Base-by-base conservation (phyloP, 2,113 vertebrate genomes). In the Coracopsis vasa region DNA sequence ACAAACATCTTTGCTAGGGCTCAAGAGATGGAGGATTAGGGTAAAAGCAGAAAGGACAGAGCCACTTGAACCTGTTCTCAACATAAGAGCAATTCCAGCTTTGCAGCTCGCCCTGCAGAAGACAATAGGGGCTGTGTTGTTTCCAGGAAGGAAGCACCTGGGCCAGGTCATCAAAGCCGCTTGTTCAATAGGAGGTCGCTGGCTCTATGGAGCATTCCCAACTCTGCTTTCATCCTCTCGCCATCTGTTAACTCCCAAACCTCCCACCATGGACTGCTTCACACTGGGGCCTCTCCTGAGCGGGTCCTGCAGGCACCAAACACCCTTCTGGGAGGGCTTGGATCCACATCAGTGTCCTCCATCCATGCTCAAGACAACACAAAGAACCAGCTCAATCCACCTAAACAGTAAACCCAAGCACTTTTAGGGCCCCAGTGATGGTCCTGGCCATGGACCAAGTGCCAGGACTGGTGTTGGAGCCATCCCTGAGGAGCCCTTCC, bases 41-140 rank as follows among this genome's bases (percentile, higher is more conserved):
- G 51, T 33, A 86, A 93, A 91, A 91, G 94, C 60, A 86, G 69
- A 86, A 70, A 75, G 79, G 93, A 96, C 66, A 79, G 78, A 90
- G 66, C 82, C 90, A 54, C 66, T 90, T 75, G 92, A 95, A 93
- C 35, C 73, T 56, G 81, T 72, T 75, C 56, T 97, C 94, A 91
- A 80, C 19, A 0, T 73, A 87, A 80, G 70, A 94, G 91, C 66
- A 60, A 53, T 86, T 83, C 94, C 91, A 79, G 92, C 66, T 92
- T 44, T 72, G 88, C 67, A 89, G 95, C 87, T 82, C 45, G 4
- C 33, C 94, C 53, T 3, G 29, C 66, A 66, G 80, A 95, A 61
- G 74, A 87, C 90, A 97, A 97, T 95, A 97, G 96, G 44, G 74
- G 39, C 84, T 80, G 94, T 66, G 92, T 92, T 97, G 94, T 94